phyloP scores from a whole-genome alignment of 1,140 invertebrate species.

The Antheraea pernyi region DNA sequence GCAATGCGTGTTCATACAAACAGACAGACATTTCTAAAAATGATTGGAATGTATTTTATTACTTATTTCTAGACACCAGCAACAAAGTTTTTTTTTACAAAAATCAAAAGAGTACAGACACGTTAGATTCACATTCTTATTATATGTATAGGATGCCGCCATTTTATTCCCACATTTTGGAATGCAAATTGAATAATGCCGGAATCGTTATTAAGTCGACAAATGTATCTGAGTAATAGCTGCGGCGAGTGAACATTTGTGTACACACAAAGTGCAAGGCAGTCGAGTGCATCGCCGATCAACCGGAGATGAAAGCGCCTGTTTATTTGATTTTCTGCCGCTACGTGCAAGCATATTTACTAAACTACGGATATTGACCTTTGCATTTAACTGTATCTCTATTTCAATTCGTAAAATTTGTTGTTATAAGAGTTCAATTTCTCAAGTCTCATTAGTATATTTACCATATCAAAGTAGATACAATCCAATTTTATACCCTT shows the following conservation, averaged over 20 bases:
- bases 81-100: too few species aligned
- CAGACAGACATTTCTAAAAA: too few species aligned
- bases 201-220: constrained; percentile 49
- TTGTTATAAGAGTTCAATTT: too few species aligned
- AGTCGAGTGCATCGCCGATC: constrained; percentile 73
- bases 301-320: constrained; percentile 73
- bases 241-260: constrained; percentile 52
- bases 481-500: too few species aligned
- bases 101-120: too few species aligned
- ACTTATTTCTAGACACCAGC: too few species aligned
- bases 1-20: too few species aligned
- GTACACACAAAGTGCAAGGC: constrained; percentile 67
- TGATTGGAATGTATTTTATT: too few species aligned
- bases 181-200: constrained; percentile 40
- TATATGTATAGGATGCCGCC: not conserved
- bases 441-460: too few species aligned
- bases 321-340: constrained; percentile 75
- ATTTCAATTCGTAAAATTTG: constrained; percentile 24
- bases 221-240: constrained; percentile 50
- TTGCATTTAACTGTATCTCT: constrained; percentile 36
- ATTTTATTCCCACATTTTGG: not conserved
- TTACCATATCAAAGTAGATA: too few species aligned
- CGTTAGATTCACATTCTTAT: not conserved
- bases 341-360: constrained; percentile 57
- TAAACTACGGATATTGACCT: constrained; percentile 56